Evolutionary conservation across 2,888 invertebrate genomes (phyloP).

Genomic region (Phragmatobia fuliginosa): DNA sequence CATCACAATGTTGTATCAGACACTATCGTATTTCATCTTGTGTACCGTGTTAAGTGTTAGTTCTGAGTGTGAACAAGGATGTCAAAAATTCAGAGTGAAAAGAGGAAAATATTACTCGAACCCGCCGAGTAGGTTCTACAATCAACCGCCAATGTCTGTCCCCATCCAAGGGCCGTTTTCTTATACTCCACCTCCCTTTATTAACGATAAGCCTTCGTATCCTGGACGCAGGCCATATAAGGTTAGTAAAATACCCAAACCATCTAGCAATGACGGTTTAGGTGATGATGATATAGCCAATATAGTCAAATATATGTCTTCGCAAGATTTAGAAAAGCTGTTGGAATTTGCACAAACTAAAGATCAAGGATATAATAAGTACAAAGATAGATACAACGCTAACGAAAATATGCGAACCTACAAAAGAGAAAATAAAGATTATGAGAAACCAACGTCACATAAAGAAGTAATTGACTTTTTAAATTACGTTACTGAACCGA

Average conservation of each 20-base stretch:
- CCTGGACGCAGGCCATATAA: constrained; percentile 60
- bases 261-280: constrained; percentile 63
- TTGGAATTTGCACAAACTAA: constrained; percentile 67
- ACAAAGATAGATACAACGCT: constrained; percentile 34
- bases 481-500: constrained; percentile 42
- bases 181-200: constrained; percentile 71
- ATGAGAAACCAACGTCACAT: constrained; percentile 32
- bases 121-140: constrained; percentile 68
- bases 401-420: constrained; percentile 35
- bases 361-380: constrained; percentile 43
- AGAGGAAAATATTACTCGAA: constrained; percentile 71
- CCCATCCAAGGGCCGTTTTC: constrained; percentile 66
- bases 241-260: constrained; percentile 67
- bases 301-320: constrained; percentile 73
- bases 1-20: constrained; percentile 38
- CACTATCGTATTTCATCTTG: constrained; percentile 34
- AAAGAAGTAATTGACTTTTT: constrained; percentile 28
- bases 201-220: constrained; percentile 55
- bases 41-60: constrained; percentile 60
- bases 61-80: constrained; percentile 52
- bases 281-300: constrained; percentile 75
- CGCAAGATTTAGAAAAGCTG: constrained; percentile 76
- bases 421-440: constrained; percentile 40
- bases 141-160: constrained; percentile 61
- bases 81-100: constrained; percentile 65